Base-by-base conservation (phyloP, 2,113 vertebrate genomes). In the Chionodraco myersi region DNA sequence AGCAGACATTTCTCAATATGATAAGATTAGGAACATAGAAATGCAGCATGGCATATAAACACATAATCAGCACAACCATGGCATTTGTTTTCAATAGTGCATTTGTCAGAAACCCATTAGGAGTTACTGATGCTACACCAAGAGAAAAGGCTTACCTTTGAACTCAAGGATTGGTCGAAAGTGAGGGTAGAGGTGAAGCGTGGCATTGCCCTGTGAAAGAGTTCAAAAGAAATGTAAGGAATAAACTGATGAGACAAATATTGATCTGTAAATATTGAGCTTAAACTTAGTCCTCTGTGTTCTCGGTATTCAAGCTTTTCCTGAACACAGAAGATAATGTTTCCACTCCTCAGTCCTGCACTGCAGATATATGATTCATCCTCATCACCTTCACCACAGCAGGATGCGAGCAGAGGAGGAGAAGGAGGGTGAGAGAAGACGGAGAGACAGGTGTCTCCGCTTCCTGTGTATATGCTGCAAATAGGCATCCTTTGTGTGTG, bases 131-230 rank as follows among this genome's bases (percentile, higher is more conserved):
- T 53, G 36, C 41, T n/a, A 10, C 36, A 16, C 61, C 14, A 66
- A 48, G 47, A 60, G 36, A 30, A 41, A 49, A 70, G 45, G 63
- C 93, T 91, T 94, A 95, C 95, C 95, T 96, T 95, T 95, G 82
- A 95, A 95, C 91, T 95, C 94, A 21, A 95, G 90, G 49, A 95
- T 89, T 0, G 92, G 94, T 74, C 94, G 86, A 89, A 95, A 95
- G 89, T 95, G 95, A 45, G 95, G 95, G 84, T 95, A 95, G 30
- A 96, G 94, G 86, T 95, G 95, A 5, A 95, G 88, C 0, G 94
- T 95, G 16, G 95, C 95, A 86, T 95, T 95, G 9, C 95, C 95
- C 95, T 96, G 89, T 21, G 9, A 72, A 82, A 85, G 26, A 68
- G 64, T 67, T 44, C 53, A 51, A 74, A 44, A 74, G 63, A 73